phyloP scores from a whole-genome alignment of 2,888 invertebrate genomes.

The Silvanus unidentatus region DNA sequence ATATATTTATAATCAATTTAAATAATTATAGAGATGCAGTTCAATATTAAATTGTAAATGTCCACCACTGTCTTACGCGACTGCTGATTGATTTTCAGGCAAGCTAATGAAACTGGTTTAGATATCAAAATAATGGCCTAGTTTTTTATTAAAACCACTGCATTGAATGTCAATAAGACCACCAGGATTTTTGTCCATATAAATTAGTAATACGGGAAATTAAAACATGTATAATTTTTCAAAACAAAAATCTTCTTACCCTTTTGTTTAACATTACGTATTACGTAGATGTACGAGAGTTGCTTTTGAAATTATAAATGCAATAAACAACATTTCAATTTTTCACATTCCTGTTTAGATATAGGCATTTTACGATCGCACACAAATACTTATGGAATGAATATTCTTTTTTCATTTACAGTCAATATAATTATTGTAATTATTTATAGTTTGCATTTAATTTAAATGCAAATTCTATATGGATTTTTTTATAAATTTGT shows the following conservation, averaged over 20 bases:
- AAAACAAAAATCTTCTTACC: not conserved
- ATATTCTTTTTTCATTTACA: slow-evolving; percentile 1
- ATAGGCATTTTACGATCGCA: no score
- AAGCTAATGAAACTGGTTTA: slow-evolving; percentile 36
- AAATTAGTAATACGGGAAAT: slow-evolving; percentile 25
- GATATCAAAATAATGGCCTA: slow-evolving; percentile 35
- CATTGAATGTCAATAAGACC: slow-evolving; percentile 39
- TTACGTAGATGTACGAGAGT: slow-evolving; percentile 6
- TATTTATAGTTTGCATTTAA: slow-evolving; percentile 10
- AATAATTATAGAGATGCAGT: no score
- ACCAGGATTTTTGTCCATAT: slow-evolving; percentile 31
- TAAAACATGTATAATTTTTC: no score
- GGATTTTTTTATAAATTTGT: slow-evolving; percentile 1
- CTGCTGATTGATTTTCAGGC: slow-evolving; percentile 26
- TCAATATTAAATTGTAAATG: no score
- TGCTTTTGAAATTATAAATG: no score
- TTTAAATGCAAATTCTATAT: slow-evolving; percentile 16
- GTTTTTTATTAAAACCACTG: slow-evolving; percentile 29
- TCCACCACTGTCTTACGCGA: slow-evolving; percentile 7
- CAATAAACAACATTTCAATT: no score
- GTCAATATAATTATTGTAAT: slow-evolving; percentile 16
- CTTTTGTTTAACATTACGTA: not conserved
- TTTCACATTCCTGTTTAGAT: no score
- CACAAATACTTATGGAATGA: no score
- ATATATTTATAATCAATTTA: no score